These are phyloP conservation scores for Periphyllus acericola DNA, from an alignment of 2,888 invertebrate species.

Conservation along the genomic window DNA sequence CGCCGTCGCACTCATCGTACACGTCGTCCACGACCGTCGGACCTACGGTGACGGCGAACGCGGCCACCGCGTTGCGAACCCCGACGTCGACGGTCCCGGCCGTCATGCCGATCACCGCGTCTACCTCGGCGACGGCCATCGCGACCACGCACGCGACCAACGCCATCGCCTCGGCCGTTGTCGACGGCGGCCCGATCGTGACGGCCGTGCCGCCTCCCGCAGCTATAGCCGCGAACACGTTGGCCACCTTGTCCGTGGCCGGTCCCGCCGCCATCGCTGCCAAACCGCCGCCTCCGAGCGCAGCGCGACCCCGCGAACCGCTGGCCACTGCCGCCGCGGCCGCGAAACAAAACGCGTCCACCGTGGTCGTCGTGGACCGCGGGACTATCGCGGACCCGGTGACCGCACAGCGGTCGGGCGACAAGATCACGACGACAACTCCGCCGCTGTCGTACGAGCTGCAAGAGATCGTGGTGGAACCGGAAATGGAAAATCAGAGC, in stretches of 20 bases:
- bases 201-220: conserved; percentile 47
- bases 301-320: neutral
- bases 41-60: neutral
- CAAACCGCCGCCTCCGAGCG: conserved; percentile 8
- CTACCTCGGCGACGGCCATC: conserved; percentile 50
- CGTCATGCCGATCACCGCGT: neutral
- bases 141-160: conserved; percentile 43
- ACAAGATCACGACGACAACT: neutral
- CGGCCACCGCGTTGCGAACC: neutral
- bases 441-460: conserved; percentile 40
- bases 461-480: conserved; percentile 42
- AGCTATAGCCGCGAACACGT: conserved; percentile 27
- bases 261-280: neutral
- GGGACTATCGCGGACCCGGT: neutral
- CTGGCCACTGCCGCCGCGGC: neutral
- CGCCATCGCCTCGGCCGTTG: conserved; percentile 34
- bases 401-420: neutral
- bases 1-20: neutral
- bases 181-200: conserved; percentile 30
- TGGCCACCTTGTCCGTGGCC: conserved; percentile 23
- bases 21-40: neutral
- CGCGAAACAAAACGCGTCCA: neutral
- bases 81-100: neutral
- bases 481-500: conserved; percentile 52
- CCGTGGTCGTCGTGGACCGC: neutral